A percentile compares a stretch with the other conserved stretches of the same genome.
Evolutionary conservation across 2,113 vertebrate species (phyloP).

Genomic region (Athene noctua): DNA sequence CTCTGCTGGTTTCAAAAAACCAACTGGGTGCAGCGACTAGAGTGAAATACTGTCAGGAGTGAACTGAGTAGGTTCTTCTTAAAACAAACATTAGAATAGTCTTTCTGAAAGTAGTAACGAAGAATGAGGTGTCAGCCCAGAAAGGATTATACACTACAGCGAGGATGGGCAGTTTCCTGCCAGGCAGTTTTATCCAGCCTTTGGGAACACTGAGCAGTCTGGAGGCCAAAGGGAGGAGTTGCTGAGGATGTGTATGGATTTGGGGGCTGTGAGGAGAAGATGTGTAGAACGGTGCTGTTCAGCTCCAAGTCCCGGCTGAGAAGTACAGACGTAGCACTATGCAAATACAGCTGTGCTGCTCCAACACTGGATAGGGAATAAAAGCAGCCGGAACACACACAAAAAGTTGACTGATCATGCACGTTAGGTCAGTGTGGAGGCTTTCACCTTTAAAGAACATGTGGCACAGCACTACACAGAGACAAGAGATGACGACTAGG

Average conservation of each 20-base stretch:
- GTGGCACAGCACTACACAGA: fast-evolving
- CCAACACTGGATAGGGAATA: neutral
- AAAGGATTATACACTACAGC: neutral
- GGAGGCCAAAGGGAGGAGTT: neutral
- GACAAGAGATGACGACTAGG: neutral
- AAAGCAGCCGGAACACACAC: neutral
- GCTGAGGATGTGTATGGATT: neutral
- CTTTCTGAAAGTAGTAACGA: neutral
- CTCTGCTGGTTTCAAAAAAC: neutral
- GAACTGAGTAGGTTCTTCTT: neutral
- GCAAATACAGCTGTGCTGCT: neutral
- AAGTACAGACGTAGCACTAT: neutral
- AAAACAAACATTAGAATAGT: neutral
- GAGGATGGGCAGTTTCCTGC: neutral
- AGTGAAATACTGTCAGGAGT: neutral
- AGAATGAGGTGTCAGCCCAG: neutral
- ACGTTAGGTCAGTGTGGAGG: fast-evolving
- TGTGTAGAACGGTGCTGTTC: neutral
- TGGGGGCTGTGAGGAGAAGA: neutral
- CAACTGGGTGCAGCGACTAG: neutral
- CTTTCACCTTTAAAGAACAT: neutral
- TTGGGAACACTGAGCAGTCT: neutral
- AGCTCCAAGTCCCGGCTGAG: neutral
- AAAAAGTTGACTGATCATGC: neutral
- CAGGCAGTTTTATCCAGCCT: neutral